Percentiles rank a stretch among this genome's conserved stretches.
Conservation (phyloP, 2,113 vertebrate genomes). For the Dicrurus megarhynchus region DNA sequence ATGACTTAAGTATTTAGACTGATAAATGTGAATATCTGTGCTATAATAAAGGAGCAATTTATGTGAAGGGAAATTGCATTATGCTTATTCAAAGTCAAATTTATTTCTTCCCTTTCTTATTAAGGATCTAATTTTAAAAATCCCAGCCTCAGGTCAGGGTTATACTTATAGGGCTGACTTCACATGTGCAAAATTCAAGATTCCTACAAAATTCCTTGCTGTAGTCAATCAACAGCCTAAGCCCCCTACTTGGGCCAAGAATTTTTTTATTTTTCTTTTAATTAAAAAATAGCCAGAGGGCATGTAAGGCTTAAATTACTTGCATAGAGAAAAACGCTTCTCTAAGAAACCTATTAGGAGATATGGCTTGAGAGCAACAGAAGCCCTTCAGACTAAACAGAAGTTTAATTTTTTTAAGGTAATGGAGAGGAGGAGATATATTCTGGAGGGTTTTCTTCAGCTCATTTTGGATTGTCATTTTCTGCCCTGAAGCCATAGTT, state of each 20-base stretch:
- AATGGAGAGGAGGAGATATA: background rate
- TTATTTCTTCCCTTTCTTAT: conserved; percentile 30
- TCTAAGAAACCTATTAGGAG: conserved; percentile 48
- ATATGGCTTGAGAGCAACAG: conserved; percentile 34
- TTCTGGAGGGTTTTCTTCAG: background rate
- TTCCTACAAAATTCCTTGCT: background rate
- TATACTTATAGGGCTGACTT: conserved; percentile 20
- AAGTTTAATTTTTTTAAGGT: conserved; percentile 2
- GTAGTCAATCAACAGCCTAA: conserved; percentile 4
- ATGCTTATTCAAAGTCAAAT: conserved; percentile 49
- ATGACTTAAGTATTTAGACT: background rate
- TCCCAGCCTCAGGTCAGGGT: conserved; percentile 27
- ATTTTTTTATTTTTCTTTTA: conserved; percentile 29
- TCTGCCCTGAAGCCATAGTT: background rate
- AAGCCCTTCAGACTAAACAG: conserved; percentile 37
- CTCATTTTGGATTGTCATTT: background rate
- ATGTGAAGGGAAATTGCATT: conserved; percentile 39
- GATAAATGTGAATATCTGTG: conserved; percentile 23
- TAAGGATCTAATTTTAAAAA: conserved; percentile 36
- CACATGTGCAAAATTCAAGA: conserved; percentile 16
- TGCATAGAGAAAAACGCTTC: conserved; percentile 6
- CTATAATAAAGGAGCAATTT: conserved; percentile 34
- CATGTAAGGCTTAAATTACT: background rate
- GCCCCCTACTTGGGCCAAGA: background rate
- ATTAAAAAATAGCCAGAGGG: conserved; percentile 39